phyloP scores from a whole-genome alignment of 2,888 invertebrate genomes.

The Miltochrista miniata region DNA sequence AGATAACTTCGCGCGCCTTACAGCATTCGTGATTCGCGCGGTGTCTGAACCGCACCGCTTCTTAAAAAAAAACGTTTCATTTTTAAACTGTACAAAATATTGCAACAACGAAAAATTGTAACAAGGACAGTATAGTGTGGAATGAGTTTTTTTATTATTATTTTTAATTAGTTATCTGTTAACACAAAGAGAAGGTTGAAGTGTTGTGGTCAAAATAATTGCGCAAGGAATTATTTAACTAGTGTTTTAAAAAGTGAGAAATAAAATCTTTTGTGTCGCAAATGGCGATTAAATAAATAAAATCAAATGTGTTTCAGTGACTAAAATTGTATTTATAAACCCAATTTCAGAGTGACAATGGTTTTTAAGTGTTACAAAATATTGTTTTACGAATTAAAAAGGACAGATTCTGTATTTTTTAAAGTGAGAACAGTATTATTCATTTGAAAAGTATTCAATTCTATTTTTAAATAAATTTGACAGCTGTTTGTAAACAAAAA shows the following conservation, averaged over 20 bases:
- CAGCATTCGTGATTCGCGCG: slow-evolving; percentile 3
- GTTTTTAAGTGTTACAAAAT: slow-evolving; percentile 17
- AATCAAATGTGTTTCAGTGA: neutral
- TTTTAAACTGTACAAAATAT: slow-evolving; percentile 2
- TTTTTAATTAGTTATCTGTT: slow-evolving; percentile 5
- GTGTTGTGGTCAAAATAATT: neutral
- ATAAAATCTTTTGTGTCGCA: slow-evolving; percentile 1
- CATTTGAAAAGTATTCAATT: neutral
- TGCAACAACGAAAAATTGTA: slow-evolving; percentile 6
- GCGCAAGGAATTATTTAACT: neutral
- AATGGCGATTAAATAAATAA: neutral
- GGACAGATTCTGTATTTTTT: neutral
- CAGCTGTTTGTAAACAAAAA: neutral
- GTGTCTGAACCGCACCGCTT: slow-evolving; percentile 13
- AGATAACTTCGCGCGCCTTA: slow-evolving; percentile 19
- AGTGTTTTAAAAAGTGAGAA: neutral
- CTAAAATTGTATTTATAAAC: slow-evolving; percentile 2
- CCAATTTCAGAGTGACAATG: slow-evolving; percentile 9
- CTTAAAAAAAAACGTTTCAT: neutral
- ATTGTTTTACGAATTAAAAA: slow-evolving; percentile 11
- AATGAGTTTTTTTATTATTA: slow-evolving; percentile 1
- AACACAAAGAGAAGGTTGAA: slow-evolving; percentile 1
- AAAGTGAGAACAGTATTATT: slow-evolving; percentile 12
- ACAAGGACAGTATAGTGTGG: slow-evolving; percentile 6
- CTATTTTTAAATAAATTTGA: neutral